phyloP scores from a whole-genome alignment of 2,113 vertebrate genomes.

The Limnothrissa miodon region DNA sequence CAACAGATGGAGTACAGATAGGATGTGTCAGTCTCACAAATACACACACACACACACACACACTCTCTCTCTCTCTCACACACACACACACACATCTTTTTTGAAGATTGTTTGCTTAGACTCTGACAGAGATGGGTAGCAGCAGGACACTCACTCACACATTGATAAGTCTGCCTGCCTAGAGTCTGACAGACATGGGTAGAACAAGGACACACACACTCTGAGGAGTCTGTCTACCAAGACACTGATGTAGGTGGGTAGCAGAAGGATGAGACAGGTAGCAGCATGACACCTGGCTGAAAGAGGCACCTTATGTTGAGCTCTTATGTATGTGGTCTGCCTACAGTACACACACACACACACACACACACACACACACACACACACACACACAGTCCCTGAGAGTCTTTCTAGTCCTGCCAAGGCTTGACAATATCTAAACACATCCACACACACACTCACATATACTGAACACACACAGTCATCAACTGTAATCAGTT shows the following conservation, averaged over 20 bases:
- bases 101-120: too few species aligned
- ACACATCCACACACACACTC: background rate
- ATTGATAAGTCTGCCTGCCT: too few species aligned
- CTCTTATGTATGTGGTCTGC: background rate
- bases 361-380: background rate
- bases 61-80: too few species aligned
- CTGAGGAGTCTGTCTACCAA: background rate
- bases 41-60: slow-evolving; percentile 4
- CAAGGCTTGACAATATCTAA: background rate
- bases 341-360: background rate
- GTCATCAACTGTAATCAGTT: background rate
- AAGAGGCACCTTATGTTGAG: background rate
- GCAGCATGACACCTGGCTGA: background rate
- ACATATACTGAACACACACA: background rate
- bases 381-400: background rate
- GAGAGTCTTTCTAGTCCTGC: background rate
- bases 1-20: background rate
- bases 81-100: background rate
- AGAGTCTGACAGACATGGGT: background rate
- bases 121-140: too few species aligned
- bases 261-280: background rate
- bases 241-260: background rate
- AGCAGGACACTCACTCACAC: background rate
- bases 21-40: background rate
- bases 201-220: background rate